Conservation (phyloP, 2,888 invertebrate genomes). For the Limnephilus rhombicus region DNA sequence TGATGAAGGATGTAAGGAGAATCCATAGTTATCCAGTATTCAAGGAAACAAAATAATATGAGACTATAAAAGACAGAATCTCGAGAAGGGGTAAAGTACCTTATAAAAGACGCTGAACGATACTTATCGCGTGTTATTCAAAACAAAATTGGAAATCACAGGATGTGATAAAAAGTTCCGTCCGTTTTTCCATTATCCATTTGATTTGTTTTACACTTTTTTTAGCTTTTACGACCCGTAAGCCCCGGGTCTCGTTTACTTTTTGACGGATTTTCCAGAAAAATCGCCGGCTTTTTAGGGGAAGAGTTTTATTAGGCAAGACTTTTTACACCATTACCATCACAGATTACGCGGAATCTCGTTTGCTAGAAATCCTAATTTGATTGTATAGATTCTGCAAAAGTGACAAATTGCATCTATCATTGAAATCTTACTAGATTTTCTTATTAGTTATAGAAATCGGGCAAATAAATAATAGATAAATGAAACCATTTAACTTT, state of each 20-base stretch:
- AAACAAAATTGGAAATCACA: neutral
- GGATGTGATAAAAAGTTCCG: slow-evolving; percentile 14
- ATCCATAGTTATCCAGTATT: neutral
- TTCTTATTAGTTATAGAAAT: neutral
- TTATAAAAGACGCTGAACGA: neutral
- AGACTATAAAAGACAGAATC: neutral
- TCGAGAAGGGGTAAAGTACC: neutral
- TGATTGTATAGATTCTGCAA: neutral
- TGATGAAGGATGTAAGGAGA: neutral
- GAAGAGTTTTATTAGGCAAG: neutral
- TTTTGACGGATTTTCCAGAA: slow-evolving; percentile 5
- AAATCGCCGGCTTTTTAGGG: neutral
- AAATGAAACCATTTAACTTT: too few species aligned
- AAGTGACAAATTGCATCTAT: neutral
- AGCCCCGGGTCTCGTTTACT: neutral
- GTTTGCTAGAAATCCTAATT: neutral
- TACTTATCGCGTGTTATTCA: neutral
- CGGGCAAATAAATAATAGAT: too few species aligned
- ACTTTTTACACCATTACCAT: slow-evolving; percentile 10
- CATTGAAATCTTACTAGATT: neutral
- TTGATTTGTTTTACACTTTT: slow-evolving; percentile 19
- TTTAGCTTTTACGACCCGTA: neutral
- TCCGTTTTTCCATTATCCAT: slow-evolving; percentile 8
- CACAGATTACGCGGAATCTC: neutral
- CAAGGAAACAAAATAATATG: too few species aligned